Base-by-base conservation (phyloP, 2,888 invertebrate genomes). In the Hirtodrosophila duncani region DNA sequence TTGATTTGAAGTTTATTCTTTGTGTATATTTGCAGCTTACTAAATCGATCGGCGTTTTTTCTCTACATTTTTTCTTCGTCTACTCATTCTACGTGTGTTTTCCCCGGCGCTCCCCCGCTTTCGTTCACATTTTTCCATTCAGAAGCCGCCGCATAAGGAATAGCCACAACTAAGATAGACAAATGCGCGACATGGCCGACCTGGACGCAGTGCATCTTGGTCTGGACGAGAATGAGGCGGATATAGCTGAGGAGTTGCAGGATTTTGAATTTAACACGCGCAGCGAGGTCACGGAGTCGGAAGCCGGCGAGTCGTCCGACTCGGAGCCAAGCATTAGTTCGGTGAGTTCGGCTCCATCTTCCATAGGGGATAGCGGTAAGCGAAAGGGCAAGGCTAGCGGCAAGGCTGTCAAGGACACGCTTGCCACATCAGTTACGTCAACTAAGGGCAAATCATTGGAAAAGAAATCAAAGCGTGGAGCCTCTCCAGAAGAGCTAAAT, bases 241-340 rank as follows among this genome's bases (percentile, higher is more conserved):
- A 94, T 85, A 93, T 93, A 84, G 92, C 92, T 31, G 94, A 94
- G 82, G 94, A 94, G 84, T 88, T 94, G 59, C 93, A 94, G 85
- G 90, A 94, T 85, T 93, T 93, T 78, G 87, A 87, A 3, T 95
- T 94, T 81, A 95, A 95, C 85, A 94, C 94, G 2, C 89, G 94
- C 7, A 96, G 96, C 86, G 96, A 97, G 88, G 94, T 96, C 18
- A 94, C 95, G 38, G 95, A 94, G 61, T 85, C 85, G 0, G 69
- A 52, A 17, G 77, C 80, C 2, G 92, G 92, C 31, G 91, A 92
- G 67, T 92, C 93, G 3, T 91, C 91, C 60, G 83, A 84, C 37
- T 83, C 85, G 2, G 90, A 91, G 59, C 93, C 93, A 4, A 93
- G 93, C 82, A 93, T 94, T 52, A 94, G 93, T 86, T 92, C 93